A percentile compares a stretch with the other conserved stretches of the same genome.
phyloP scores from a whole-genome alignment of 2,113 vertebrate genomes.

The Mesembrinibis cayennensis region DNA sequence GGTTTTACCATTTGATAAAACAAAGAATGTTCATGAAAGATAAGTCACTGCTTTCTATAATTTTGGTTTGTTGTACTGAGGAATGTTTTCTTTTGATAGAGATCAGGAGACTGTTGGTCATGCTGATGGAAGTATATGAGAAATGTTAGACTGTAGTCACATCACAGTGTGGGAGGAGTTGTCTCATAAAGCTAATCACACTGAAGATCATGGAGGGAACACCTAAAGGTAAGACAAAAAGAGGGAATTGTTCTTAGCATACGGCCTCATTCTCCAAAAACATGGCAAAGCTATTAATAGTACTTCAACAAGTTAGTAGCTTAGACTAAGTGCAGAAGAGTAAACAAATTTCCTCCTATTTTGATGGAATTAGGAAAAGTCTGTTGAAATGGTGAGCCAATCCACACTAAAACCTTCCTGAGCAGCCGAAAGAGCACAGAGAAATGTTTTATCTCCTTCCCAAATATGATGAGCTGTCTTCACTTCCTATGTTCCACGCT shows the following conservation, averaged over 20 bases:
- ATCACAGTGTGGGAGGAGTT: neutral
- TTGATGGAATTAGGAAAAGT: neutral
- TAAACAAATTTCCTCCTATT: neutral
- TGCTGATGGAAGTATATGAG: neutral
- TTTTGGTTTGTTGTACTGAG: neutral
- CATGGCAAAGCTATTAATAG: neutral
- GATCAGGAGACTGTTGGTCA: neutral
- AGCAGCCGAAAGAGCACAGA: neutral
- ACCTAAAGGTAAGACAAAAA: constrained; percentile 12
- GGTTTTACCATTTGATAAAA: neutral
- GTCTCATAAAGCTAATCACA: neutral
- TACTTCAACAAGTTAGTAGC: neutral
- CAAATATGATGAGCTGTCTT: neutral
- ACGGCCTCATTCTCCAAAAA: neutral
- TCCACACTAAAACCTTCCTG: neutral
- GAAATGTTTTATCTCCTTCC: neutral
- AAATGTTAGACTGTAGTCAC: neutral
- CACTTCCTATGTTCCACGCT: fast-evolving
- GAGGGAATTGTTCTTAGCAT: neutral
- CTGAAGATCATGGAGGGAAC: neutral
- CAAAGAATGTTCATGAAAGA: neutral
- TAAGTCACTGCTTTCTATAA: neutral
- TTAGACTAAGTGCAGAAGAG: neutral
- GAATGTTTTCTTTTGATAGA: neutral
- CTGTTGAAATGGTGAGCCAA: neutral